Percentiles rank a stretch among this genome's conserved stretches.
These are phyloP conservation scores for Batillaria attramentaria DNA, from an alignment of 1,140 invertebrate genomes.

Conservation along the genomic window DNA sequence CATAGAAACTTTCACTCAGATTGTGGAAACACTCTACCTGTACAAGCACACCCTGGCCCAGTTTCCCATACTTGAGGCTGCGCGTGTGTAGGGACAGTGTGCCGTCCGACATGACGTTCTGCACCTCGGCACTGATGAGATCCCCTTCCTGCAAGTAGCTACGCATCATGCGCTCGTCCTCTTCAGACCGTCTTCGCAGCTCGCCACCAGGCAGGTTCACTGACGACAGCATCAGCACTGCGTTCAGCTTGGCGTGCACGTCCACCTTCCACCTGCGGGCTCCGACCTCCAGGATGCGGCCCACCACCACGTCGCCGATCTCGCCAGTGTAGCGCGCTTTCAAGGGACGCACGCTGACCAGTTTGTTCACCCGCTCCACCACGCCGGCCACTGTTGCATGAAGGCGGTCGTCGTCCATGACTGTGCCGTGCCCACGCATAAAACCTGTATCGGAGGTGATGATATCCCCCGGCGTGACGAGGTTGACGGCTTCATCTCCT, in stretches of 20 bases:
- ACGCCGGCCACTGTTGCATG: conserved; percentile 94
- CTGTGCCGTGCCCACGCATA: conserved; percentile 97
- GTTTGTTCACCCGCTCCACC: conserved; percentile 94
- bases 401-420: conserved; percentile 83
- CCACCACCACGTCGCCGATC: conserved; percentile 97
- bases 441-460: conserved; percentile 87
- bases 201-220: conserved; percentile 98
- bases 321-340: conserved; percentile 88
- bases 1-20: too few species aligned
- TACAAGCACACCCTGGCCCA: conserved; percentile 66
- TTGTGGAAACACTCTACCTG: conserved; percentile 18
- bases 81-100: conserved; percentile 94
- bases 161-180: conserved; percentile 98
- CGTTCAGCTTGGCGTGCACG: conserved; percentile 86
- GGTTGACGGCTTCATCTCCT: conserved; percentile 52
- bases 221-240: conserved; percentile 89
- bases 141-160: conserved; percentile 96
- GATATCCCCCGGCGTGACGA: conserved; percentile 87
- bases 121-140: conserved; percentile 97
- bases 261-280: conserved; percentile 94
- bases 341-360: conserved; percentile 91
- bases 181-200: conserved; percentile 90
- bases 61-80: conserved; percentile 97
- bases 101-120: conserved; percentile 92
- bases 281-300: conserved; percentile 86